Percentiles rank a stretch among this genome's conserved stretches.
Conservation (phyloP, 2,113 vertebrate genomes). For the Aplodontia rufa region DNA sequence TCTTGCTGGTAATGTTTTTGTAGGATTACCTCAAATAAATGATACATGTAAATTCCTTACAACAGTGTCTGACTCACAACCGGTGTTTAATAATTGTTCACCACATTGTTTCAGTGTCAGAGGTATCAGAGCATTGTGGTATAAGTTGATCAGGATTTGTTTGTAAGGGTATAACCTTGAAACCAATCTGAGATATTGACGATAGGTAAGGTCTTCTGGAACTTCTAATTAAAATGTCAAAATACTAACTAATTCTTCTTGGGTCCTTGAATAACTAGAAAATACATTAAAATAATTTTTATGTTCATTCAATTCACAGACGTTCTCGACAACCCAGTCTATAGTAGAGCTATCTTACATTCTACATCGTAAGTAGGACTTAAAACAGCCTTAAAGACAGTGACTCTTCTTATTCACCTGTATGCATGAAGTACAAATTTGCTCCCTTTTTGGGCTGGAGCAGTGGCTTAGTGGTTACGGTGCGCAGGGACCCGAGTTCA, state of each 20-base stretch:
- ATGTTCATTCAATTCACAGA: background rate
- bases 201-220: background rate
- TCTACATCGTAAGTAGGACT: background rate
- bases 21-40: background rate
- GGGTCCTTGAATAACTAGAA: background rate
- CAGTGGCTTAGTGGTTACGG: too few relatives aligned
- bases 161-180: background rate
- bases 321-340: background rate
- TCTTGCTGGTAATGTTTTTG: background rate
- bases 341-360: background rate
- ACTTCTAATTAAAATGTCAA: slow-evolving; percentile 23
- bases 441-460: too few relatives aligned
- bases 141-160: background rate
- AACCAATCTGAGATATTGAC: background rate
- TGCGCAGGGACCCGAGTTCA: too few relatives aligned
- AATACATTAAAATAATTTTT: background rate
- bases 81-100: background rate
- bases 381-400: background rate
- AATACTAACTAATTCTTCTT: background rate
- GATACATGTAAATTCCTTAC: background rate
- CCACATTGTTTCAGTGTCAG: background rate
- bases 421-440: background rate
- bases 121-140: background rate
- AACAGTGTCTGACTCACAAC: background rate
- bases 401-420: background rate